Evolutionary conservation across 2,113 vertebrate species (phyloP), one percentile per base, ranked within the genome.

Genomic region (Haemorhous mexicanus): DNA sequence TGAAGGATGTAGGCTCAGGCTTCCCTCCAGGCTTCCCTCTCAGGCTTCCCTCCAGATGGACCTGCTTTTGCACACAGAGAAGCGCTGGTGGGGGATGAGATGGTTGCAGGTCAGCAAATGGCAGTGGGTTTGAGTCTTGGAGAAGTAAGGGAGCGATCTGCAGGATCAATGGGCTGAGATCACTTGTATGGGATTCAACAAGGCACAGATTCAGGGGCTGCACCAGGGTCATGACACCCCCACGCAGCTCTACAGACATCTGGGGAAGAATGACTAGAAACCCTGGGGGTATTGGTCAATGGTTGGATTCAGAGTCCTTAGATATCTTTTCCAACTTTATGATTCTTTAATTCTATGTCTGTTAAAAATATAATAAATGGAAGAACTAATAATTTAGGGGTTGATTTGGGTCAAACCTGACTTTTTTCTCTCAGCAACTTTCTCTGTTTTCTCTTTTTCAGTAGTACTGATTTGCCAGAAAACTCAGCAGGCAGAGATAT

Each of bases 111-210:
- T 17, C 16, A 32, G 19, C 17, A 35, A n/a, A 35, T 32, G 8
- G 22, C 11, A 27, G 26, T 7, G 7, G 47, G 10, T 22, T 82
- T 69, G 47, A 35, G 32, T 47, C 62, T 61, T 35, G 30, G 47
- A 47, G 41, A n/a, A 41, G 33, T 30, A n/a, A 55, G 30, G 39
- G 11, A 11, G 7, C 16, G 13, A 30, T 35, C 55, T 27, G 20
- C 26, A 55, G n/a, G 26, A 68, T 7, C 0, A 0, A 9, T 22
- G 11, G 10, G 24, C 39, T 68, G 46, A 53, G n/a, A 22, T 46
- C 16, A 41, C 2, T 32, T 63, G 4, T 24, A 26, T 49, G 58
- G 49, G 14, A 4, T 14, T 61, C 13, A n/a, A 28, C 16, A 53
- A 46, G 3, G 46, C 39, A 56, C 46, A 24, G 67, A 58, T 21